Evolutionary conservation across 2,888 invertebrate species (phyloP).

Genomic region (Agrotis puta): DNA sequence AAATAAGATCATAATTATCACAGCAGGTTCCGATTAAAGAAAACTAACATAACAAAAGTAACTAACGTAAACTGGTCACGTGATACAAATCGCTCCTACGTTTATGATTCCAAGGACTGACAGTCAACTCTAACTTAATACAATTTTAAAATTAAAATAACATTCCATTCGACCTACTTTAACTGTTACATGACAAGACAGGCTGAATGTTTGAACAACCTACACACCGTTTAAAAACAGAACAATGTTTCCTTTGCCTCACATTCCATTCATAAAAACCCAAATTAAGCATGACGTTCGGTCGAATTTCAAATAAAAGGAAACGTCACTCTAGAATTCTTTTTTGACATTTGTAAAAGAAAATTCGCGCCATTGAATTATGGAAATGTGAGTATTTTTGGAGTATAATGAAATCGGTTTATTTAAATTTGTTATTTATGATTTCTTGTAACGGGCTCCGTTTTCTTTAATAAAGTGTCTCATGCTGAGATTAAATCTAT

Average conservation of each 20-base stretch:
- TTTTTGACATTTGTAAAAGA: conserved; percentile 20
- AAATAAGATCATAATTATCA: too few species aligned
- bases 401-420: conserved; percentile 13
- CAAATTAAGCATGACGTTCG: conserved; percentile 24
- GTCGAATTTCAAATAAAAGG: conserved; percentile 31
- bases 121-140: conserved; percentile 1
- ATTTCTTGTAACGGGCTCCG: not conserved
- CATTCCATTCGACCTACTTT: conserved; percentile 32
- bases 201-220: conserved; percentile 2
- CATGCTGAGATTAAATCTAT: not conserved
- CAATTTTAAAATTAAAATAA: conserved; percentile 10
- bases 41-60: too few species aligned
- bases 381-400: conserved; percentile 10
- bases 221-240: conserved; percentile 15
- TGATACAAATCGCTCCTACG: too few species aligned
- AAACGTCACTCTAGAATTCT: conserved; percentile 8
- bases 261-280: conserved; percentile 27
- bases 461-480: not conserved
- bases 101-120: conserved; percentile 2
- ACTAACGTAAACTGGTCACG: too few species aligned
- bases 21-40: too few species aligned
- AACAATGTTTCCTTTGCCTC: conserved; percentile 21
- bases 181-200: conserved; percentile 12
- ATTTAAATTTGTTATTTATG: conserved; percentile 1
- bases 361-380: conserved; percentile 27